Evolutionary conservation across 2,113 vertebrate genomes (phyloP).

Genomic region (Bucco capensis): DNA sequence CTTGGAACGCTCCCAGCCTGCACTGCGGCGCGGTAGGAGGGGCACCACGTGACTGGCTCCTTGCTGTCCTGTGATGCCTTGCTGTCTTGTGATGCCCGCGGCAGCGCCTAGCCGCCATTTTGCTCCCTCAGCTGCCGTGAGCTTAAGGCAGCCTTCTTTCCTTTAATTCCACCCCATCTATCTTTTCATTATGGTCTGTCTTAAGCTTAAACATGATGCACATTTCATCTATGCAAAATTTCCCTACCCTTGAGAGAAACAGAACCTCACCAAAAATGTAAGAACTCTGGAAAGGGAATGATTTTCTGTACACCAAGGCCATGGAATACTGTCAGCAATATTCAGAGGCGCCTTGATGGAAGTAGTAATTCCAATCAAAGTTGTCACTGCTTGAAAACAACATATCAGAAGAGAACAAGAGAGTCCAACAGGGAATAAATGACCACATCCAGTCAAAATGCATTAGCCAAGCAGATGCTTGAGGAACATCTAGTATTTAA

Average conservation of each 20-base stretch:
- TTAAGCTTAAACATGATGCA: background rate
- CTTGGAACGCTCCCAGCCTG: background rate
- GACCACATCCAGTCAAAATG: background rate
- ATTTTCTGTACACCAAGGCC: background rate
- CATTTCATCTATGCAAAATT: background rate
- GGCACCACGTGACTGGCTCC: background rate
- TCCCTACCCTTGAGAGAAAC: background rate
- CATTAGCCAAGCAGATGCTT: background rate
- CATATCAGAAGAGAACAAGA: background rate
- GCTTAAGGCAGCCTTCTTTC: no score
- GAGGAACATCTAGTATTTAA: background rate
- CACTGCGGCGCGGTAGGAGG: background rate
- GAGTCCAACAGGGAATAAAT: background rate
- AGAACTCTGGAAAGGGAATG: background rate
- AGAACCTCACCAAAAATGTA: background rate
- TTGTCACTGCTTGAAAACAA: background rate
- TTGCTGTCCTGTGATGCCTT: background rate
- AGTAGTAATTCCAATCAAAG: background rate
- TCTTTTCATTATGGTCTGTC: background rate
- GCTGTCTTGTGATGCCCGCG: no score
- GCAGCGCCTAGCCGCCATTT: fast-evolving
- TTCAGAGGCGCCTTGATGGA: background rate
- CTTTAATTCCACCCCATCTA: background rate
- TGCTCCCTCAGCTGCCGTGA: background rate
- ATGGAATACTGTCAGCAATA: background rate